These are phyloP conservation scores for Acipenser oxyrinchus DNA, from an alignment of 2,797 vertebrate species.

Conservation along the genomic window DNA sequence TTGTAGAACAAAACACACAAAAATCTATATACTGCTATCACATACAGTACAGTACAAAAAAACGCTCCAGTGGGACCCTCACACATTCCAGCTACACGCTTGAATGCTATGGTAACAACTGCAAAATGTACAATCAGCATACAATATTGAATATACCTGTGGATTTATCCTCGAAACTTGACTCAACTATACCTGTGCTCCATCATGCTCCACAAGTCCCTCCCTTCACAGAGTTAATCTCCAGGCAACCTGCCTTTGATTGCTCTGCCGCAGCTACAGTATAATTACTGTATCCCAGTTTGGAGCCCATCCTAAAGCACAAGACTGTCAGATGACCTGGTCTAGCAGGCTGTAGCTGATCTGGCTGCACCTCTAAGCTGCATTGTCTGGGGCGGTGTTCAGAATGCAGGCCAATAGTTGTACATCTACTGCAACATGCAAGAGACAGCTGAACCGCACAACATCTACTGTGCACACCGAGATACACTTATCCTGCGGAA, in stretches of 20 bases:
- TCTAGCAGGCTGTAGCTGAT: constrained; percentile 20
- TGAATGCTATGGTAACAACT: too few relatives aligned
- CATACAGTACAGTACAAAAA: too few relatives aligned
- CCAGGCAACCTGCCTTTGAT: constrained; percentile 12
- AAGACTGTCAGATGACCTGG: constrained; percentile 36
- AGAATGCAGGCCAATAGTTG: constrained; percentile 3
- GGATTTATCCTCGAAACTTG: neutral
- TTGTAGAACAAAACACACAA: neutral
- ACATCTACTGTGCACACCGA: neutral
- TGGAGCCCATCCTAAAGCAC: constrained; percentile 29
- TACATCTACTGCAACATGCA: constrained; percentile 9
- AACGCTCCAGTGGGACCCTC: neutral
- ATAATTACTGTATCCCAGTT: constrained; percentile 6
- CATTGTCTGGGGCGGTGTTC: constrained; percentile 17
- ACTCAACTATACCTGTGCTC: constrained; percentile 30
- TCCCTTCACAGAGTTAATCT: constrained; percentile 18
- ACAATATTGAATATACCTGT: neutral
- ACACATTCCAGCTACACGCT: neutral
- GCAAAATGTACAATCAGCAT: constrained; percentile 1
- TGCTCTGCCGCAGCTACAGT: constrained; percentile 4
- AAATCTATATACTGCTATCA: neutral
- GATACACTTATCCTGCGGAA: constrained; percentile 12
- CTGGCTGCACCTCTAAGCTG: constrained; percentile 21
- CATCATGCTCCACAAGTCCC: constrained; percentile 24
- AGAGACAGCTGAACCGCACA: neutral